Percentiles rank a stretch among this genome's conserved stretches.
These are phyloP conservation scores for Limosa lapponica DNA, from an alignment of 2,797 vertebrate species.

Conservation along the genomic window DNA sequence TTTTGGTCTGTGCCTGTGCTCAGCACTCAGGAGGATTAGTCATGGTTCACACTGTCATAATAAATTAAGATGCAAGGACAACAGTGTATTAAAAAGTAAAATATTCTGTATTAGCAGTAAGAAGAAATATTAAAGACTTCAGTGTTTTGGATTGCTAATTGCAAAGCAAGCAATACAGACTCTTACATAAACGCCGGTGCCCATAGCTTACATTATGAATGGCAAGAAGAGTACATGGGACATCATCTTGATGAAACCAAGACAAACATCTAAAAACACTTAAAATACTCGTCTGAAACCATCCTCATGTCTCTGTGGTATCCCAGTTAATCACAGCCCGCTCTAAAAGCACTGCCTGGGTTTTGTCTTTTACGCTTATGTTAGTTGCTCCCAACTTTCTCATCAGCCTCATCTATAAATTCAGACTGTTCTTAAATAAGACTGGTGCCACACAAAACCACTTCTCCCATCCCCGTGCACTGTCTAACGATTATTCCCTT, in stretches of 20 bases:
- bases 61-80: background rate
- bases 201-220: background rate
- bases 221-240: background rate
- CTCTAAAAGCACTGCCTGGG: conserved; percentile 13
- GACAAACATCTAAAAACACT: conserved; percentile 56
- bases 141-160: conserved; percentile 1
- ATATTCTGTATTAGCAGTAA: background rate
- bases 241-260: background rate
- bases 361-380: background rate
- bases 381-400: conserved; percentile 35
- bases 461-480: conserved; percentile 26
- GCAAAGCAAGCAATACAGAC: background rate
- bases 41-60: background rate
- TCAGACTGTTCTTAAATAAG: conserved; percentile 56
- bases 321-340: background rate
- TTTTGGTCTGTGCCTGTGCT: background rate
- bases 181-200: background rate
- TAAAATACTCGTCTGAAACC: background rate
- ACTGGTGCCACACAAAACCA: conserved; percentile 40
- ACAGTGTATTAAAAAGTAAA: background rate
- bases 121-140: background rate
- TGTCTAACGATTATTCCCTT: conserved; percentile 52
- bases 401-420: conserved; percentile 58
- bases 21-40: background rate
- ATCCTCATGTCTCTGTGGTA: background rate